Evolutionary conservation across 1,140 invertebrate genomes (phyloP).

Genomic region (honey bee (Apis mellifera)): DNA sequence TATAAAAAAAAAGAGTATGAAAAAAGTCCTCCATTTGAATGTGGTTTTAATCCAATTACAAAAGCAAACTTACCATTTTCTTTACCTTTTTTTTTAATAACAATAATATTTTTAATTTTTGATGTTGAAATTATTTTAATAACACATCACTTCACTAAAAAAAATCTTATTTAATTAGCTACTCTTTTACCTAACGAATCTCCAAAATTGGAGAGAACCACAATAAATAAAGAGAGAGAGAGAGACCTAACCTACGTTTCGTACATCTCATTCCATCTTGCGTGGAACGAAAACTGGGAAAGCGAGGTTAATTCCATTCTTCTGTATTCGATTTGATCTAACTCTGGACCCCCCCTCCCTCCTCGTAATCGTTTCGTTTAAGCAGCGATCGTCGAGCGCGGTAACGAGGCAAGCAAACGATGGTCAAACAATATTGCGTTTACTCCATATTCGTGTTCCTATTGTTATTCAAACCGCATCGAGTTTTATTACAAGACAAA

Average conservation of each 20-base stretch:
- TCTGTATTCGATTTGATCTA: constrained; percentile 33
- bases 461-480: constrained; percentile 54
- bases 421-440: constrained; percentile 46
- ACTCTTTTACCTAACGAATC: too few relatives aligned
- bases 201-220: too few relatives aligned
- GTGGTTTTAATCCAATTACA: too few relatives aligned
- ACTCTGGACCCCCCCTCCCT: not conserved
- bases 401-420: constrained; percentile 54
- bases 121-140: too few relatives aligned
- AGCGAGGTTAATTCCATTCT: constrained; percentile 9
- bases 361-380: constrained; percentile 42
- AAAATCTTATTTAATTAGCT: too few relatives aligned
- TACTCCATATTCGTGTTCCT: constrained; percentile 47
- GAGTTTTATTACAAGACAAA: constrained; percentile 54
- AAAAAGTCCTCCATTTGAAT: too few relatives aligned
- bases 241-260: not conserved
- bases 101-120: too few relatives aligned
- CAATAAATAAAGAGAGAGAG: too few relatives aligned
- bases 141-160: too few relatives aligned
- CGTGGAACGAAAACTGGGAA: not conserved
- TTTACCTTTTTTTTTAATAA: too few relatives aligned
- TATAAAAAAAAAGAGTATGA: too few relatives aligned
- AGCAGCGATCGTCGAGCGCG: constrained; percentile 56
- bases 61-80: too few relatives aligned
- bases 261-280: not conserved